Percentiles rank a stretch among this genome's conserved stretches.
These are phyloP conservation scores for Falco novaeseelandiae DNA, from an alignment of 2,797 vertebrate genomes.

Conservation along the genomic window DNA sequence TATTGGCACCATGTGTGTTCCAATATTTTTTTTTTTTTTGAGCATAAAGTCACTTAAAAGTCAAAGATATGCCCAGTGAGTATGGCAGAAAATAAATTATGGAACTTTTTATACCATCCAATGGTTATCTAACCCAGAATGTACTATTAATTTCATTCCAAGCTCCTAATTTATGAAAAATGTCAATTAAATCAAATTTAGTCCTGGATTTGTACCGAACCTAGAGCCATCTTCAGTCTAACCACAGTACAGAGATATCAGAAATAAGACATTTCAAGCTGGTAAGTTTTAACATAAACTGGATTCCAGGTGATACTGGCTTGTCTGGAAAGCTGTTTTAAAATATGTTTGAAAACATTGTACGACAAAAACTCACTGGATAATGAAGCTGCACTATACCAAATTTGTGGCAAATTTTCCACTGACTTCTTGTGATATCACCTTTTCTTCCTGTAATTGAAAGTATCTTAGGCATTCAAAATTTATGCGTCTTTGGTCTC, in stretches of 20 bases:
- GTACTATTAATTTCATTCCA: background rate
- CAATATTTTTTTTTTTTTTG: background rate
- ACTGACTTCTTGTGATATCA: background rate
- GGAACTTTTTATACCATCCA: accelerated
- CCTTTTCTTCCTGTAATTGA: background rate
- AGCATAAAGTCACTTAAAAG: background rate
- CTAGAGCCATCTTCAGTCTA: background rate
- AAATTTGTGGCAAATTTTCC: background rate
- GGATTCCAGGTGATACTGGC: background rate
- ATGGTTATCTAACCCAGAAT: background rate
- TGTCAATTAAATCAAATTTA: background rate
- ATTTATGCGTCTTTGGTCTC: background rate
- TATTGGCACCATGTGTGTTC: background rate
- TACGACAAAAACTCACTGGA: background rate
- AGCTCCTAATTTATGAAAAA: background rate
- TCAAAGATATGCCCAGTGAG: background rate
- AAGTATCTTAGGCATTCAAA: background rate
- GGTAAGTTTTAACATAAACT: background rate
- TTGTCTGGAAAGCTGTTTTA: background rate
- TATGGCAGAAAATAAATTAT: background rate
- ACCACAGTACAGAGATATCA: background rate
- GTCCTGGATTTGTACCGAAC: background rate
- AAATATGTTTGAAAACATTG: background rate
- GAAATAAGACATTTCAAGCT: background rate
- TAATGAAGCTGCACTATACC: background rate